Conservation (phyloP, 2,888 invertebrate genomes). For the Torymus texanus region DNA sequence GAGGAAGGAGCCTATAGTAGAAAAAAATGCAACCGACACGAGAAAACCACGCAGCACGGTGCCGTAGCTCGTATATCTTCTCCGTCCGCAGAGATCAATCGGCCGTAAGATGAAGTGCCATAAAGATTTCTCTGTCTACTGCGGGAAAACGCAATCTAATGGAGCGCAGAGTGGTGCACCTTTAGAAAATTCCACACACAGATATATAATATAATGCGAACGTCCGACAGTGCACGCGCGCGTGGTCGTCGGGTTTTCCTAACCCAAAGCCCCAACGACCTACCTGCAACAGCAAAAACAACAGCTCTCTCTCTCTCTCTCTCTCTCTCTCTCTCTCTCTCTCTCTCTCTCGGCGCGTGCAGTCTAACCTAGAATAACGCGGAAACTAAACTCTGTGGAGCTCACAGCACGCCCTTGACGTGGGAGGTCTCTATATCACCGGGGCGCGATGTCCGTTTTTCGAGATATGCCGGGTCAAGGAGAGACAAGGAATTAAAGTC, state of each 20-base stretch:
- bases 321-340: no score
- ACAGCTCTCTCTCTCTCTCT: no score
- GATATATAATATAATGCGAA: slow-evolving; percentile 16
- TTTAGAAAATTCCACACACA: slow-evolving; percentile 35
- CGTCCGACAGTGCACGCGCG: background rate
- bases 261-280: slow-evolving; percentile 53
- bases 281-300: slow-evolving; percentile 20
- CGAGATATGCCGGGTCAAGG: background rate
- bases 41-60: slow-evolving; percentile 37
- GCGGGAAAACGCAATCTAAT: slow-evolving; percentile 52
- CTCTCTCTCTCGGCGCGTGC: background rate
- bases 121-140: slow-evolving; percentile 47
- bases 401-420: background rate
- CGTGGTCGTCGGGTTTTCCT: background rate
- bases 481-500: slow-evolving; percentile 18
- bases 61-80: slow-evolving; percentile 39
- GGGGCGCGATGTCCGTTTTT: slow-evolving; percentile 22
- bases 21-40: background rate
- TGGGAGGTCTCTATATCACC: slow-evolving; percentile 47
- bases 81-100: slow-evolving; percentile 55
- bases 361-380: slow-evolving; percentile 23
- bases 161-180: slow-evolving; percentile 18
- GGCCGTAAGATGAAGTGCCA: slow-evolving; percentile 48
- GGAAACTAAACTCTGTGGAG: background rate
- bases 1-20: background rate